Evolutionary conservation across 2,113 vertebrate genomes (phyloP), one percentile per base, ranked within the genome.

Genomic region (Salvelinus fontinalis): DNA sequence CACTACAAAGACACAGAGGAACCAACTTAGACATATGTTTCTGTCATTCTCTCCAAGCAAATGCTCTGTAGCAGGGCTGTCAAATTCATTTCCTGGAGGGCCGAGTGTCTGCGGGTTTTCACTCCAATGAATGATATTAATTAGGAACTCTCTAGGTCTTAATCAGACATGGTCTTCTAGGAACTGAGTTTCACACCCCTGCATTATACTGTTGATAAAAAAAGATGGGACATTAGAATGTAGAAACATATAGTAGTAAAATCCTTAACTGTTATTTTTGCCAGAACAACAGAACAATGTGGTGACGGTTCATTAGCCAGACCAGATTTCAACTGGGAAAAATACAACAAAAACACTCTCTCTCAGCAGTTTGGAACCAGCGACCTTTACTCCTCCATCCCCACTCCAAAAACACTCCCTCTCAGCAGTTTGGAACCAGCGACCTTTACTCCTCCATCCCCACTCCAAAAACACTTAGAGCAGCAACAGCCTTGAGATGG

Each of bases 1-100:
- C 66, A 20, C 73, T 86, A 59, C n/a, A 54, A 51, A 44, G 20
- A 14, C 13, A 27, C 68, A 78, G 26, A 78, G 26, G 44, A 29
- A 67, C 29, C 27, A 29, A 29, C 51, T 54, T 54, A 67, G 65
- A 67, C 29, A n/a, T 16, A 2, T 31, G 26, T 6, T 26, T 64
- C 60, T 62, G 7, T 62, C 59, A 22, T 24, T 65, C 62, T 65
- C 62, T 65, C 8, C 8, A 39, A 9, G 8, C 9, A 44, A 44
- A 44, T 44, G 9, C 39, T 44, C 39, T 44, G 39, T 11, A 44
- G 2, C 39, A 44, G 39, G 39, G 39, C 39, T 11, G 39, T 44
- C 39, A 44, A 12, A 44, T 44, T 44, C 9, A 11, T 11, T 44
- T 44, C 9, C 39, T 44, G 39, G 39, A 44, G 39, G 9, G 39